Percentiles rank a stretch among this genome's conserved stretches.
Conservation (phyloP, 2,797 vertebrate species). For the Rhinoraja longicauda region DNA sequence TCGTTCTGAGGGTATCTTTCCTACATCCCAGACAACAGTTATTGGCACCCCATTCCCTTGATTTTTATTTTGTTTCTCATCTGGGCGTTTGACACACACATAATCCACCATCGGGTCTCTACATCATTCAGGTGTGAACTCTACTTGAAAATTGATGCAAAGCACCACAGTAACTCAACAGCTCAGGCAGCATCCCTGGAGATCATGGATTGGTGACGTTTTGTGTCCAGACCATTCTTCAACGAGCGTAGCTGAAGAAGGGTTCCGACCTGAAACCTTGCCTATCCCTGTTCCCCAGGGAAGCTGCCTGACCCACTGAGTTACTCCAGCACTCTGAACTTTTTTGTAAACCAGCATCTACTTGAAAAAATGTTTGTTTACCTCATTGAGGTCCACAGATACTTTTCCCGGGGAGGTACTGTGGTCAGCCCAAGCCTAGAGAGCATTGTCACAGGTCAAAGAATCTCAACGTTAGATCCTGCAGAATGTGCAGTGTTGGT, state of each 20-base stretch:
- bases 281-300: no score
- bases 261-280: no score
- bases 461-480: neutral
- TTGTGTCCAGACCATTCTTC: no score
- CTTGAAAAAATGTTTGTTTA: neutral
- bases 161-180: no score
- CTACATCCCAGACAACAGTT: neutral
- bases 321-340: no score
- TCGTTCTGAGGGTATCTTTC: neutral
- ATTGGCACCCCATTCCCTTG: neutral
- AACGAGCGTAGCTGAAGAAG: no score
- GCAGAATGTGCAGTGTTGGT: neutral
- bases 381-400: neutral
- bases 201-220: no score
- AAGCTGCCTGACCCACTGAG: no score
- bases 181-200: no score
- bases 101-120: no score
- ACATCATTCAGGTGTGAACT: no score
- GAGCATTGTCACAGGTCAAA: neutral
- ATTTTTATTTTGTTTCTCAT: neutral
- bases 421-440: neutral
- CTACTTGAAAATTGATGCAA: no score
- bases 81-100: neutral
- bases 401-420: neutral
- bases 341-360: neutral